These are phyloP conservation scores for Sarcophaga peregrina DNA, from an alignment of 1,140 invertebrate genomes.

Conservation along the genomic window DNA sequence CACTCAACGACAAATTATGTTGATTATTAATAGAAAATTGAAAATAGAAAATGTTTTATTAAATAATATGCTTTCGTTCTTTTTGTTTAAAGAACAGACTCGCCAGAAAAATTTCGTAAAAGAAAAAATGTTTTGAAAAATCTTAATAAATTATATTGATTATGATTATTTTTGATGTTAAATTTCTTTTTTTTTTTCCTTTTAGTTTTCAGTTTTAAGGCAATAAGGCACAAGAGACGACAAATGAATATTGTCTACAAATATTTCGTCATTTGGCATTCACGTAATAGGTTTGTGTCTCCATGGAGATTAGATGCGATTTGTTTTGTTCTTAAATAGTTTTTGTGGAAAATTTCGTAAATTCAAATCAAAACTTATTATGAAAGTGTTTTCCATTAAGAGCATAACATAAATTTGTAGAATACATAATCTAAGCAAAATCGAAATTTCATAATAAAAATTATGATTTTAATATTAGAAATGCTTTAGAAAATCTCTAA, in stretches of 20 bases:
- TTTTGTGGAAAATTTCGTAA: neutral
- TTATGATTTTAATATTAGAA: too few species aligned
- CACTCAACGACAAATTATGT: neutral
- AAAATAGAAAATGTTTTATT: neutral
- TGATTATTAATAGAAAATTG: neutral
- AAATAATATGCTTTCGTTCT: neutral
- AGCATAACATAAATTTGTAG: too few species aligned
- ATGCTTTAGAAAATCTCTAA: too few species aligned
- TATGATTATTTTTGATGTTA: neutral
- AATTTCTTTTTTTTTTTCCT: too few species aligned
- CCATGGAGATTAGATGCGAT: neutral
- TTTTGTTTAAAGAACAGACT: too few species aligned
- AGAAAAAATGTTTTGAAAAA: neutral
- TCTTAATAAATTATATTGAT: neutral
- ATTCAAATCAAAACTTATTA: neutral
- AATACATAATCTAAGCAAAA: too few species aligned
- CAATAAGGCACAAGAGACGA: neutral
- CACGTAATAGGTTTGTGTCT: neutral
- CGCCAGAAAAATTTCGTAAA: too few species aligned
- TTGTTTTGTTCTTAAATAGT: neutral
- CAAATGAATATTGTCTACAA: slow-evolving; percentile 10
- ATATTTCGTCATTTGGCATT: neutral
- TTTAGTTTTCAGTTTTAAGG: too few species aligned
- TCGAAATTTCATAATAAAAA: too few species aligned
- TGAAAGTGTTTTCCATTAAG: neutral